Evolutionary conservation across 2,113 vertebrate genomes (phyloP).

Genomic region (Otocyon megalotis): DNA sequence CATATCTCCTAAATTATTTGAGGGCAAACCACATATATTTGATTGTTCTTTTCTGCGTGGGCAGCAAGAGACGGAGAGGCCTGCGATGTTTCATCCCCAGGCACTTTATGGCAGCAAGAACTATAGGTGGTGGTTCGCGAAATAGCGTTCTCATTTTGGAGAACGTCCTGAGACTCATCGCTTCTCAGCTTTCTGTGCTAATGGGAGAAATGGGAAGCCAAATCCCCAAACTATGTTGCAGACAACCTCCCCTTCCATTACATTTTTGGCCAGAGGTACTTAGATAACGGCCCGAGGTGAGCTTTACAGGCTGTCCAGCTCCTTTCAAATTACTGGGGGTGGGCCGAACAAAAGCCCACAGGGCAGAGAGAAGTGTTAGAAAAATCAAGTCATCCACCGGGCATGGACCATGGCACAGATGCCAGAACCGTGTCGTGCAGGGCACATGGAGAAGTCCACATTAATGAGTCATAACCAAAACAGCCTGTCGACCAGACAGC

Average conservation of each 20-base stretch:
- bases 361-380: neutral
- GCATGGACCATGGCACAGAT: accelerated
- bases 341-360: neutral
- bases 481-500: accelerated
- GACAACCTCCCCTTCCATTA: neutral
- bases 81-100: neutral
- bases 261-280: neutral
- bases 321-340: neutral
- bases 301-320: neutral
- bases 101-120: neutral
- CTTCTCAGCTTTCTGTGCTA: neutral
- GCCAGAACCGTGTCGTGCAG: accelerated
- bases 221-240: neutral
- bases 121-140: neutral
- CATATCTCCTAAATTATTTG: neutral
- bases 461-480: too few species aligned
- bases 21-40: neutral
- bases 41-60: neutral
- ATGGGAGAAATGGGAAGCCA: neutral
- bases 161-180: neutral
- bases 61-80: neutral
- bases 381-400: neutral
- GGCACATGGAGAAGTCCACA: accelerated
- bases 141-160: neutral
- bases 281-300: neutral